phyloP scores from a whole-genome alignment of 2,113 vertebrate genomes.

The Oryzias woworae region DNA sequence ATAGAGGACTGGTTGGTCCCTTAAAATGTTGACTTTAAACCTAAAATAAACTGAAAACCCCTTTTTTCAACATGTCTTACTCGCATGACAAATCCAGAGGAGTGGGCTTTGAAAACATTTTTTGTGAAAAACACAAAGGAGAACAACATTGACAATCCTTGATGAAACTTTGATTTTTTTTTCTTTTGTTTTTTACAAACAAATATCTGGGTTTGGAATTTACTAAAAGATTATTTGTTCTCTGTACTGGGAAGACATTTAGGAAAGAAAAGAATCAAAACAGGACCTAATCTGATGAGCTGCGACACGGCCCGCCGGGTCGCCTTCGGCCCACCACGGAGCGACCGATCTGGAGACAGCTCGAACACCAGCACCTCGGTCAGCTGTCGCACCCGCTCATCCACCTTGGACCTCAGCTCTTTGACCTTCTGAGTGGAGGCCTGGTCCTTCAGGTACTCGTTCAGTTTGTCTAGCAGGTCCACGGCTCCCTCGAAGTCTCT shows the following conservation, averaged over 20 bases:
- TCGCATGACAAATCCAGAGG: no score
- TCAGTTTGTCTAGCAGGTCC: slow-evolving; percentile 93
- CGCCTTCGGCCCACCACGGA: slow-evolving; percentile 91
- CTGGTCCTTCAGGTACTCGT: slow-evolving; percentile 86
- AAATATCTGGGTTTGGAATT: no score
- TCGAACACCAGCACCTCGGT: slow-evolving; percentile 96
- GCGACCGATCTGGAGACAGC: slow-evolving; percentile 89
- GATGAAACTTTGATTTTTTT: no score
- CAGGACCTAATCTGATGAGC: slow-evolving; percentile 87
- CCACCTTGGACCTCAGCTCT: slow-evolving; percentile 86
- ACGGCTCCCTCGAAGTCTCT: slow-evolving; percentile 96
- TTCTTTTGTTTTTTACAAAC: no score
- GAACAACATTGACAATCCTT: no score
- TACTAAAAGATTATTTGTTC: not conserved
- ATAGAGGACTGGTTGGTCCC: no score
- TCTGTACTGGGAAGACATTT: not conserved
- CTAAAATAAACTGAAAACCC: no score
- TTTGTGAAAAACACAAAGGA: no score
- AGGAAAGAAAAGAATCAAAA: not conserved
- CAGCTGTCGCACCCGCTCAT: slow-evolving; percentile 89
- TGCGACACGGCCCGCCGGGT: slow-evolving; percentile 95
- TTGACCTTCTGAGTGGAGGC: slow-evolving; percentile 84
- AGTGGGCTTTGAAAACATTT: no score
- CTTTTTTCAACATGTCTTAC: no score
- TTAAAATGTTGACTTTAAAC: no score